Conservation (phyloP, 2,113 vertebrate genomes). For the Trichomycterus rosablanca region DNA sequence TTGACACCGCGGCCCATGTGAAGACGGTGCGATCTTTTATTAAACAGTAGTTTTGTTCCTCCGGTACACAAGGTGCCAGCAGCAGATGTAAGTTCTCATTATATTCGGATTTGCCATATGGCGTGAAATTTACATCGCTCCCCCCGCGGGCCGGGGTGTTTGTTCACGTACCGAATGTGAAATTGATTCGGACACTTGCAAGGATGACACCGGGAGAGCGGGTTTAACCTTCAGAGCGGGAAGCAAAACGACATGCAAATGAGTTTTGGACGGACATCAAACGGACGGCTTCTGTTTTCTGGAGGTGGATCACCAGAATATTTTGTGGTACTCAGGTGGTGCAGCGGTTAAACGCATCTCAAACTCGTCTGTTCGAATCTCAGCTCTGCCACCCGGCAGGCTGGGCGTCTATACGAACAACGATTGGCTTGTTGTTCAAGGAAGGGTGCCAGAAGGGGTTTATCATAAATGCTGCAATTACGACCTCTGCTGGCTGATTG, state of each 20-base stretch:
- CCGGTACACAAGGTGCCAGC: constrained; percentile 48
- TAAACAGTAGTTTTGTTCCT: constrained; percentile 58
- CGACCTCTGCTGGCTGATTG: no score
- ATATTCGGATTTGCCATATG: constrained; percentile 61
- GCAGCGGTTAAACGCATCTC: no score
- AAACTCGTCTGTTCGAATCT: no score
- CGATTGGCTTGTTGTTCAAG: no score
- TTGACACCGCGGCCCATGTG: constrained; percentile 40
- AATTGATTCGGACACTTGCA: constrained; percentile 46
- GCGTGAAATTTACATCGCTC: constrained; percentile 41
- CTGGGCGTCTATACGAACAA: no score
- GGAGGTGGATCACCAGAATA: no score
- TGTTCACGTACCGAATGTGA: constrained; percentile 48
- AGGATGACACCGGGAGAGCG: constrained; percentile 44
- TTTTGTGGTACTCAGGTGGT: no score
- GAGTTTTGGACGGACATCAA: no score
- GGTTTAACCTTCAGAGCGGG: constrained; percentile 44
- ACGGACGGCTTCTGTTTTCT: no score
- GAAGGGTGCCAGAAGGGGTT: no score
- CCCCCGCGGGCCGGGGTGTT: constrained; percentile 25
- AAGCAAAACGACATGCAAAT: constrained; percentile 23
- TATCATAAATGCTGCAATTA: no score
- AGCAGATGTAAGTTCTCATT: constrained; percentile 65
- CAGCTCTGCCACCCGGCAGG: no score
- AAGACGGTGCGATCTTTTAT: constrained; percentile 54